Evolutionary conservation across 2,797 vertebrate genomes (phyloP).

Genomic region (Cynodonichthys magdalenae): DNA sequence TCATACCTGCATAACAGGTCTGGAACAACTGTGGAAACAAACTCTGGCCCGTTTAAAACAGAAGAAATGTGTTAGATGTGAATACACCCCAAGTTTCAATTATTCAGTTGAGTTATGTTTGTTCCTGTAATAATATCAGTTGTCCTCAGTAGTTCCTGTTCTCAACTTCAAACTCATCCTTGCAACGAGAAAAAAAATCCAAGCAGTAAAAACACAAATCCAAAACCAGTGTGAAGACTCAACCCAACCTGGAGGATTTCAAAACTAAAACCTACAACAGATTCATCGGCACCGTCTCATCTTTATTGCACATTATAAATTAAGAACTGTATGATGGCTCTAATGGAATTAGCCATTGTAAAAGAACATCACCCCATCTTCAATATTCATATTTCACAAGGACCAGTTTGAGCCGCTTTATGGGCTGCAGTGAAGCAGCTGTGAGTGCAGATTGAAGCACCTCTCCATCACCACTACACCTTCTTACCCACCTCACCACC

Average conservation of each 20-base stretch:
- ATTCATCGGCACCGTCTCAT: conserved; percentile 4
- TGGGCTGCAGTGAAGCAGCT: conserved; percentile 62
- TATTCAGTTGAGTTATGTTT: too few species aligned
- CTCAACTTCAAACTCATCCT: too few species aligned
- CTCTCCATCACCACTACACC: conserved; percentile 71
- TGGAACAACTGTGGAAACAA: too few species aligned
- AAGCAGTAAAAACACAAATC: too few species aligned
- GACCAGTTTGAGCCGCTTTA: conserved; percentile 43
- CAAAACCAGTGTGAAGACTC: too few species aligned
- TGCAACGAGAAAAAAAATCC: too few species aligned
- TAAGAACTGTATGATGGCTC: conserved; percentile 5
- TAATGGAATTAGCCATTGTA: conserved; percentile 30
- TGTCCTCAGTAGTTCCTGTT: too few species aligned
- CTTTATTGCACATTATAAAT: conserved; percentile 32
- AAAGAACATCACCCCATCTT: conserved; percentile 59
- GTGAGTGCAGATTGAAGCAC: conserved; percentile 53
- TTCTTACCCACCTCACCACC: conserved; percentile 11
- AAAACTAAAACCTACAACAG: neutral
- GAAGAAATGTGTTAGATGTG: too few species aligned
- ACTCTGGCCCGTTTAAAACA: too few species aligned
- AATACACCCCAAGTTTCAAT: too few species aligned
- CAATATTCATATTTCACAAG: conserved; percentile 60
- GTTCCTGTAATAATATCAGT: too few species aligned
- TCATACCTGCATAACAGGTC: too few species aligned
- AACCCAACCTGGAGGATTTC: neutral